Evolutionary conservation across 2,113 vertebrate species (phyloP), one percentile per base, ranked within the genome.

Genomic region (Abramis brama): DNA sequence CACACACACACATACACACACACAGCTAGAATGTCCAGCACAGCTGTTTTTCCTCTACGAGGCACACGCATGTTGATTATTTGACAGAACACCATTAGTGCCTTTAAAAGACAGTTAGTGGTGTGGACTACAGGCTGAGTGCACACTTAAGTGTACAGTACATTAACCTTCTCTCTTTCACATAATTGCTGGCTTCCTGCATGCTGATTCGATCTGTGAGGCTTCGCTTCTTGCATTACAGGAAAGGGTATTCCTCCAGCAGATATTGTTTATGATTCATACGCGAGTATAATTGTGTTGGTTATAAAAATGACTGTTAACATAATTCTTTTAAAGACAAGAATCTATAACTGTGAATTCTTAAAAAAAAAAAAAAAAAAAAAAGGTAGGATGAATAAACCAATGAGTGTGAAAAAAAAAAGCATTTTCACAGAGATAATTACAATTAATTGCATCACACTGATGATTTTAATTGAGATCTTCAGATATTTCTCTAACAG

Each of bases 401-500:
- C 17, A 77, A 21, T 33, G 1, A 39, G 30, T n/a, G 2, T 71
- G 30, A 70, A 19, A 39, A 19, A 19, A 39, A 19, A 33, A 21
- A 5, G 33, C 21, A 36, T 59, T 78, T 55, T 59, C 9, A n/a
- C 10, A 3, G 8, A 13, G 23, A 59, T 36, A n/a, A 39, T 79
- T 39, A 60, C 77, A 60, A 60, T 59, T 7, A 79, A 79, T 77
- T 45, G 17, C 6, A 59, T n/a, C 59, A 57, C 15, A 77, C 64
- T 87, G 73, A 47, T 39, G 64, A 55, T 45, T 87, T 87, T 25
- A 62, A 83, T 78, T 66, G 13, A 74, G 50, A 79, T 57, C 15
- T n/a, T 73, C 39, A 50, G 70, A 79, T 33, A 17, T 62, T 64
- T 60, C 25, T 11, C 10, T 11, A 30, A 8, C 27, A n/a, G 33